phyloP scores from a whole-genome alignment of 2,888 invertebrate species.

The Synergus umbraculus region DNA sequence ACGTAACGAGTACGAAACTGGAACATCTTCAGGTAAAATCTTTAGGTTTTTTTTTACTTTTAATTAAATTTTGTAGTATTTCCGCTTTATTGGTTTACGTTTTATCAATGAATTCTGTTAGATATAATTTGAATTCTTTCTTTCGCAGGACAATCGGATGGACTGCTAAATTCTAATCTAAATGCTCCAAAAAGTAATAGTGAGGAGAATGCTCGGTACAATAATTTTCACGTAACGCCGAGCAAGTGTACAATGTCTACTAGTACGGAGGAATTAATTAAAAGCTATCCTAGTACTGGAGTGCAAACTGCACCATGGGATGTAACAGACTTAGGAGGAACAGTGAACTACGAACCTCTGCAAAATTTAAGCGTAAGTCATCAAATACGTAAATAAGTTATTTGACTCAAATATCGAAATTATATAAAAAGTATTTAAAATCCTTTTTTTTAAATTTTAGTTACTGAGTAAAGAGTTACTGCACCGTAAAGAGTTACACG shows the following conservation, averaged over 20 bases:
- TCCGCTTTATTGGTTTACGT: no score
- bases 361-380: constrained; percentile 72
- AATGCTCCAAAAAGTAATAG: constrained; percentile 39
- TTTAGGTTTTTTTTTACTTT: neutral
- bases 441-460: constrained; percentile 61
- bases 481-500: constrained; percentile 79
- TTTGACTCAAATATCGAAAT: neutral
- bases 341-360: constrained; percentile 68
- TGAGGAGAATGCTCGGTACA: constrained; percentile 13
- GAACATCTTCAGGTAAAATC: neutral
- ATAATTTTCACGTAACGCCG: constrained; percentile 2
- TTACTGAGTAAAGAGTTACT: constrained; percentile 78
- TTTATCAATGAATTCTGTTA: constrained; percentile 9
- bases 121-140: neutral
- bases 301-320: constrained; percentile 72
- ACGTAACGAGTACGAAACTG: neutral
- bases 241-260: constrained; percentile 69
- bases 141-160: neutral
- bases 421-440: neutral
- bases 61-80: neutral
- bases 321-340: constrained; percentile 65
- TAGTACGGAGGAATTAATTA: constrained; percentile 68
- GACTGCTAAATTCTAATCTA: neutral
- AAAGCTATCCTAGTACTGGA: constrained; percentile 66
- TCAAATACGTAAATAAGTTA: constrained; percentile 5